A percentile compares a stretch with the other conserved stretches of the same genome.
Conservation (phyloP, 1,140 invertebrate species). For the Trialeurodes vaporariorum region DNA sequence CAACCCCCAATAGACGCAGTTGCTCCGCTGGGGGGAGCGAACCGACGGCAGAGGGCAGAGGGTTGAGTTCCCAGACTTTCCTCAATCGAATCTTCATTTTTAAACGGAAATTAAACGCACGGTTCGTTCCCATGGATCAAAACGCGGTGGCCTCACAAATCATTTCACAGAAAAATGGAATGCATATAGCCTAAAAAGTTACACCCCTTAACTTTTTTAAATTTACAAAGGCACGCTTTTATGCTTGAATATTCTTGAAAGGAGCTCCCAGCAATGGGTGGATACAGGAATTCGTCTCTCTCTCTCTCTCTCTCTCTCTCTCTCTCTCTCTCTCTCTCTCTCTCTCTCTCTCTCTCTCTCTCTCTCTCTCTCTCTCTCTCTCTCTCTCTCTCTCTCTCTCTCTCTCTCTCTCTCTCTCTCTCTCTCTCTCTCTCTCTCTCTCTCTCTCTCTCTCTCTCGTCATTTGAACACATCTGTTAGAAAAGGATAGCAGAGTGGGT, state of each 20-base stretch:
- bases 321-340: neutral
- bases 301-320: slow-evolving; percentile 6
- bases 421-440: no score
- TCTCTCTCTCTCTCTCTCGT: no score
- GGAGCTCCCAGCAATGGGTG: neutral
- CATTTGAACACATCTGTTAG: no score
- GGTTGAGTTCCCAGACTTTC: no score
- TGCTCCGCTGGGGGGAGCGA: no score
- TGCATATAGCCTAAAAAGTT: neutral
- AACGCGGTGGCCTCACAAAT: neutral
- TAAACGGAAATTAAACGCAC: no score
- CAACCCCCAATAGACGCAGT: no score
- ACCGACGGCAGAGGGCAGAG: no score
- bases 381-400: slow-evolving; percentile 1
- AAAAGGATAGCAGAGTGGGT: no score
- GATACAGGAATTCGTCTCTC: neutral
- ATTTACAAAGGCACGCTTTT: neutral
- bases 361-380: slow-evolving; percentile 2
- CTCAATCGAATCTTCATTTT: no score
- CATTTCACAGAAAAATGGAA: neutral
- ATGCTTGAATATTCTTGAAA: neutral
- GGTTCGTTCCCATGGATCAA: neutral
- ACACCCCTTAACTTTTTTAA: neutral
- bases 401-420: slow-evolving; percentile 11
- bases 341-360: neutral